A percentile compares a stretch with the other conserved stretches of the same genome.
These are phyloP conservation scores for Lycaon pictus DNA, from an alignment of 2,113 vertebrate species.

Conservation along the genomic window DNA sequence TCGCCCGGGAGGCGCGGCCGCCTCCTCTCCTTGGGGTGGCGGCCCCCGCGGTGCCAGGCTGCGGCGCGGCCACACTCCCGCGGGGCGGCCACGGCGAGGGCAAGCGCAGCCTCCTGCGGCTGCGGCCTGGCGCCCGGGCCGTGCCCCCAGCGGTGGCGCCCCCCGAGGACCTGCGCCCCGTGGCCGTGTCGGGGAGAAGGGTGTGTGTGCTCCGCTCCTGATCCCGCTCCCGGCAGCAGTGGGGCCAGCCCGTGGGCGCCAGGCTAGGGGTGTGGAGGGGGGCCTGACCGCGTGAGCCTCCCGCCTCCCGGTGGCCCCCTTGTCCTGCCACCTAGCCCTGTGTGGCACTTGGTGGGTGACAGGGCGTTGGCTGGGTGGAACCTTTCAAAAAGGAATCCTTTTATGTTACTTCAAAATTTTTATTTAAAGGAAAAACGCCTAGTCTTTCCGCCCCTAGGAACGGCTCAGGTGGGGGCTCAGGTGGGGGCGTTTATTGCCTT, in stretches of 20 bases:
- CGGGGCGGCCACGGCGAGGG: not conserved
- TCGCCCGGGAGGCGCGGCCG: constrained; percentile 77
- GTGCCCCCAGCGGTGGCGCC: not conserved
- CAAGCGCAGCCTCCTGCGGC: not conserved
- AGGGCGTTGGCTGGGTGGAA: not conserved
- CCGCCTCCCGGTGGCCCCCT: not conserved
- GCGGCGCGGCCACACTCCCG: constrained; percentile 34
- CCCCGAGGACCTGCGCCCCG: constrained; percentile 84
- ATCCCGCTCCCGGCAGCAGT: not conserved
- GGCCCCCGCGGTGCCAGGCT: constrained; percentile 51
- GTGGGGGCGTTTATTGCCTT: not conserved
- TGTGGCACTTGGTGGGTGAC: not conserved
- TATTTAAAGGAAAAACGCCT: constrained; percentile 15
- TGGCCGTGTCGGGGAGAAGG: constrained; percentile 78
- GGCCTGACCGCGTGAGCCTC: not conserved
- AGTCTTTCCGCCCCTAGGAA: not conserved
- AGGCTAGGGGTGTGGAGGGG: too few species aligned
- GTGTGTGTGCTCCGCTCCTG: constrained; percentile 52
- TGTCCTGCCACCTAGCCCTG: not conserved
- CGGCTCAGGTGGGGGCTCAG: not conserved
- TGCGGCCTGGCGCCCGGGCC: not conserved
- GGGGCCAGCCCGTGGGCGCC: not conserved
- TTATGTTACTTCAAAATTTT: not conserved
- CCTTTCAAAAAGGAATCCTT: constrained; percentile 13
- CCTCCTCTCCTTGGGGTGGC: constrained; percentile 67